phyloP scores from a whole-genome alignment of 2,797 vertebrate genomes.

The Halcyon smyrnensis region DNA sequence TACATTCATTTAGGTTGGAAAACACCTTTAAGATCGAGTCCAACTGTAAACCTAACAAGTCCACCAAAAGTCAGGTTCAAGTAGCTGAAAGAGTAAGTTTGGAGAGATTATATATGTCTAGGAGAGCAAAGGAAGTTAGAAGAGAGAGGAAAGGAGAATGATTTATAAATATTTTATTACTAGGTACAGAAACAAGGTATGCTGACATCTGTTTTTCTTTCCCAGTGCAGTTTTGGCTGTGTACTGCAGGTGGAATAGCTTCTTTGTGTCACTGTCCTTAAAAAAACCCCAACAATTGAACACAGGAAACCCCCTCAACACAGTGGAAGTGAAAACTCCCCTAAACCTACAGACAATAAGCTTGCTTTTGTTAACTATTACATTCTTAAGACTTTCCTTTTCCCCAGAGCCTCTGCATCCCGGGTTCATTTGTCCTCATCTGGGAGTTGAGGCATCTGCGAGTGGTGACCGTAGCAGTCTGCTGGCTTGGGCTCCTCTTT shows the following conservation, averaged over 20 bases:
- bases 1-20: background rate
- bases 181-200: slow-evolving; percentile 17
- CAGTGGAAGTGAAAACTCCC: background rate
- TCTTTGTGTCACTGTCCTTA: background rate
- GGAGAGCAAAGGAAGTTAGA: background rate
- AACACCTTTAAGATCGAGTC: background rate
- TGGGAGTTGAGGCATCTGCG: background rate
- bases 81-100: background rate
- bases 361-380: background rate
- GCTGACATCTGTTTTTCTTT: slow-evolving; percentile 49
- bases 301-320: background rate
- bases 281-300: background rate
- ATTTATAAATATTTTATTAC: slow-evolving; percentile 32
- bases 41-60: fast-evolving
- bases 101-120: background rate
- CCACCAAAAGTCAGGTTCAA: background rate
- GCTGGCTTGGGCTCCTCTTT: background rate
- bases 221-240: slow-evolving; percentile 13
- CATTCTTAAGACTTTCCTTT: background rate
- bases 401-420: background rate
- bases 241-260: background rate
- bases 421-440: background rate
- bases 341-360: background rate
- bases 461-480: background rate
- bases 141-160: background rate